Base-by-base conservation (phyloP, 2,113 vertebrate species). In the Numida meleagris region DNA sequence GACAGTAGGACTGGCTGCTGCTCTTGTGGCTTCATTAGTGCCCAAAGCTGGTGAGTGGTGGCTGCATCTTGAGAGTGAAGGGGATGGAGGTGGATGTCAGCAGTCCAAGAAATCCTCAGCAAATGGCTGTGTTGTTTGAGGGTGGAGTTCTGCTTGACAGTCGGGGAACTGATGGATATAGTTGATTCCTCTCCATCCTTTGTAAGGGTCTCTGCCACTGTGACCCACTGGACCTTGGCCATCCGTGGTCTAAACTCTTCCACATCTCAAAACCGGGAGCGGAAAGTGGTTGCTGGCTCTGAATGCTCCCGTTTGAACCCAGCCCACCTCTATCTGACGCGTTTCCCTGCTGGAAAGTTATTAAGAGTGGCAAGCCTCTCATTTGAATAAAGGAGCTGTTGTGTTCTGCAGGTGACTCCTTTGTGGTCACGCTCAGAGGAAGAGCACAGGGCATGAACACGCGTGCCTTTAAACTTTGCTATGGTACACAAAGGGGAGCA, bases 361-460 rank as follows among this genome's bases (percentile, higher is more conserved):
- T 91, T 75, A 91, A 46, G 86, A 93, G 76, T 63, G 89, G 86
- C 89, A 91, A 79, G 92, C 33, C 93, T 90, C 89, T 78, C 76
- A 87, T 73, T 77, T 89, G 96, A 94, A 93, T 91, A n/a, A 89
- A 83, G 94, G 86, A 11, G 33, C 82, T 48, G 94, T 91, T 86
- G 84, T 16, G 63, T 95, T 70, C 93, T 93, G 95, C 96, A 96
- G 94, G 95, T 95, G 96, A 89, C 88, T 96, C 75, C 94, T 95
- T 88, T 88, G 93, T 72, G 93, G 91, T 59, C 76, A 5, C 5
- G 10, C 81, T 92, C 4, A 1, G 82, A 87, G 90, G 80, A 87
- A 1, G 8, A 33, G 88, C 6, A 0, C 19, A 7, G 61, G 93
- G 94, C 90, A 19, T 13, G 72, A 75, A 21, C 5, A 2, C 6